Base-by-base conservation (phyloP, 2,113 vertebrate genomes). In the Galemys pyrenaicus region DNA sequence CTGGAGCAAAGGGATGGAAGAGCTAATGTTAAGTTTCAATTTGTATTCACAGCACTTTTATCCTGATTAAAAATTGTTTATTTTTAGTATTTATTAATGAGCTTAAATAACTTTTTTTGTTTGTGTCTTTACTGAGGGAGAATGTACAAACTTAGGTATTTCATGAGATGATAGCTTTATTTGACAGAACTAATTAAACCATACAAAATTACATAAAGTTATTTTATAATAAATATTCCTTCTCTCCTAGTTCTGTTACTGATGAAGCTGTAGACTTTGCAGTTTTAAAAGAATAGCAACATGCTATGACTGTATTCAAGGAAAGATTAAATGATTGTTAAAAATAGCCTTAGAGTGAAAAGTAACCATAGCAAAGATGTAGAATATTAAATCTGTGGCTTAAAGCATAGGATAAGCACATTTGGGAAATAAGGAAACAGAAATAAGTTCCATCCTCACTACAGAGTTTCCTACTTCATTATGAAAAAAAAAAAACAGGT, bases 341-440 rank as follows among this genome's bases (percentile, higher is more conserved):
- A 96, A 82, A 90, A 68, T 92, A 87, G 7, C 58, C 64, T 15
- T 65, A 28, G 2, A 90, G 87, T 91, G 51, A 24, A 87, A 92
- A 87, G 19, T 80, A 92, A 94, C 56, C 37, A 70, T 54, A 16
- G 30, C 46, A 77, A 71, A 92, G 37, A 54, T 49, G 22, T 32
- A 51, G 20, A 46, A 71, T 87, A 89, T 96, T 79, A 92, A 92
- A 92, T 87, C 37, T 94, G 41, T 79, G n/a, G 17, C 68, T 58
- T 49, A 77, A 39, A 13, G 58, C 26, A 46, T 39, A 19, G 56
- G 26, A 74, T n/a, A 84, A 56, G 30, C 37, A 79, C n/a, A 35
- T 92, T 46, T 68, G 81, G 46, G 41, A 30, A 83, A 71, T 26
- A 82, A 37, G n/a, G 20, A 54, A 79, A 92, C 74, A 62, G 30